Conservation (phyloP, 2,888 invertebrate genomes). For the Lepidochrysops patricia region DNA sequence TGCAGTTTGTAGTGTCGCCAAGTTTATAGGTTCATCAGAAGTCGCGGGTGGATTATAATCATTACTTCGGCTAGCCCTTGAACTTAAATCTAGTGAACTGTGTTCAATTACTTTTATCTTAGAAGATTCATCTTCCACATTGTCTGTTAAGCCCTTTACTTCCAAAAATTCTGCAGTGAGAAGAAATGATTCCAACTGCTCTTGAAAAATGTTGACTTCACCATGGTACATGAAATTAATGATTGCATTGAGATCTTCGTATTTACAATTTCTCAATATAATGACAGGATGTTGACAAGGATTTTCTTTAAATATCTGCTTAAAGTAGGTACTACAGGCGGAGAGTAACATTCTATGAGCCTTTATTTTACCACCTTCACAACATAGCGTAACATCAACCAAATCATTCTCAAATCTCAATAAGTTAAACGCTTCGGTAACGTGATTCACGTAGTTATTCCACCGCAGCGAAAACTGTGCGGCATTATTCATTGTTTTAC, state of each 20-base stretch:
- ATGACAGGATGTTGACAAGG: constrained; percentile 87
- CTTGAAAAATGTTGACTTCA: constrained; percentile 87
- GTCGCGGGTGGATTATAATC: constrained; percentile 46
- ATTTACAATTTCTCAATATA: constrained; percentile 86
- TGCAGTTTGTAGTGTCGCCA: constrained; percentile 50
- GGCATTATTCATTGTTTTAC: constrained; percentile 69
- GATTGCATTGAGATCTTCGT: constrained; percentile 83
- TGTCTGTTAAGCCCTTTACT: constrained; percentile 83
- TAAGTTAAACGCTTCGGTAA: constrained; percentile 86
- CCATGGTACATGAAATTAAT: constrained; percentile 89
- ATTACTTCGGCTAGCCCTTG: constrained; percentile 45
- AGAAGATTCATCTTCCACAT: constrained; percentile 58
- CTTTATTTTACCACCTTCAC: constrained; percentile 87
- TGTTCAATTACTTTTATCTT: constrained; percentile 50
- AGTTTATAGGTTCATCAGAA: constrained; percentile 61
- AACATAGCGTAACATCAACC: constrained; percentile 89
- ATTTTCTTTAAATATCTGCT: constrained; percentile 81
- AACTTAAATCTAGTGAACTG: constrained; percentile 59
- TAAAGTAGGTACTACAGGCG: constrained; percentile 88
- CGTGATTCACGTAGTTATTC: constrained; percentile 88
- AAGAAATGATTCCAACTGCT: constrained; percentile 84
- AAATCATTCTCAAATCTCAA: constrained; percentile 80
- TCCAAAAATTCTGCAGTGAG: constrained; percentile 85
- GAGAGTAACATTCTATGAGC: constrained; percentile 90
- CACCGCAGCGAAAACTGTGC: constrained; percentile 90